Evolutionary conservation across 2,888 invertebrate genomes (phyloP), one percentile per base, ranked within the genome.

Genomic region (Nymphalis c-album): DNA sequence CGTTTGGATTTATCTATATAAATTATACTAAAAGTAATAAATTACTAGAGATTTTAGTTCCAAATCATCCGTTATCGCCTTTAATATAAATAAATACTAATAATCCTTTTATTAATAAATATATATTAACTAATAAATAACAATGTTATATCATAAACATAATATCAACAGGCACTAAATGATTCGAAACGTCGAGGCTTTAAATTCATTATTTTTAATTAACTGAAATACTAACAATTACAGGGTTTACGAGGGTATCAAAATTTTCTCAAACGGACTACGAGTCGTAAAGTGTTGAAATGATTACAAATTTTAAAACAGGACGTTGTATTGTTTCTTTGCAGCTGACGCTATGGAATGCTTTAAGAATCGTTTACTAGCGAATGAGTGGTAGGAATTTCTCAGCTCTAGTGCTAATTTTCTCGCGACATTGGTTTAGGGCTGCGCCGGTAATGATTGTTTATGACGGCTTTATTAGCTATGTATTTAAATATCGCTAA

Each of bases 181-280:
- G 78, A 83, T 84, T 58, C 46, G 48, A 47, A 48, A 59, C 45
- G 48, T 63, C 86, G 83, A 85, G 84, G 31, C 7, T 55, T 55
- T 87, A 88, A 91, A 91, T 91, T 91, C 91, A 91, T 91, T 90
- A 91, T 88, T 91, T 90, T 91, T 92, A 91, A 92, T 91, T 90
- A 91, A 91, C 83, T 88, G 85, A 86, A 90, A 88, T 88, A 87
- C 88, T 55, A 88, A 88, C 88, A 90, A 91, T 91, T 88, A 90
- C 88, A 87, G 88, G 85, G 82, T 90, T 91, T 90, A 91, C 89
- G 85, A 90, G 87, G 85, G 89, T 89, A 91, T 91, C 90, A 91
- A 91, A 90, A 57, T 57, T 90, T 89, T 89, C 89, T 85, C 87
- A 88, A 90, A 90, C 89, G 91, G 91, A 88, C 90, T 87, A 86